phyloP scores from a whole-genome alignment of 2,797 vertebrate species.

The Aldrovandia affinis region DNA sequence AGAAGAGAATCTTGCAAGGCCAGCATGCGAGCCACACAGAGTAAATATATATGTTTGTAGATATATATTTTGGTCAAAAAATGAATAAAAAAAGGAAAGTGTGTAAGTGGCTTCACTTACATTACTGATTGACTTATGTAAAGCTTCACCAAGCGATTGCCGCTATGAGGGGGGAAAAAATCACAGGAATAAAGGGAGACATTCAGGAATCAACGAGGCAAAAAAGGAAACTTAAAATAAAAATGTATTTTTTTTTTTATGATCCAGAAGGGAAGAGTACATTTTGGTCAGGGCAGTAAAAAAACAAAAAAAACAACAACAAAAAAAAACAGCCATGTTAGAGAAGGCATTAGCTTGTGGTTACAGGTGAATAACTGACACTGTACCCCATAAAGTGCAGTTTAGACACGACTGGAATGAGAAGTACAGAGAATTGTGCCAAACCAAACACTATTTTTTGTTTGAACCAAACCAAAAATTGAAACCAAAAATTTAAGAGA shows the following conservation, averaged over 20 bases:
- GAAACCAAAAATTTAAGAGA: not conserved
- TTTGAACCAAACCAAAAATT: too few relatives aligned
- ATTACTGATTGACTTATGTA: conserved; percentile 88
- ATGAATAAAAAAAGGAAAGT: conserved; percentile 38
- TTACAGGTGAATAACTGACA: not conserved
- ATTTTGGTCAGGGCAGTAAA: conserved; percentile 37
- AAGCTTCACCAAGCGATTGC: conserved; percentile 84
- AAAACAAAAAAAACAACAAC: not conserved
- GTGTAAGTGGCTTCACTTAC: conserved; percentile 81
- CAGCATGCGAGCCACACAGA: conserved; percentile 70
- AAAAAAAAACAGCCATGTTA: conserved; percentile 6
- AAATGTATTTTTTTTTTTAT: conserved; percentile 24
- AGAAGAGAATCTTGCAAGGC: conserved; percentile 51
- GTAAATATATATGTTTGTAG: conserved; percentile 27
- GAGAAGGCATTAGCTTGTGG: not conserved
- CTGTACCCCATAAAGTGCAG: not conserved
- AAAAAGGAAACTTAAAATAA: conserved; percentile 56
- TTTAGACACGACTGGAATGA: conserved; percentile 42
- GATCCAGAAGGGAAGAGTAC: conserved; percentile 58
- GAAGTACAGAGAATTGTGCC: conserved; percentile 50
- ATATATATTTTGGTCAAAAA: conserved; percentile 37
- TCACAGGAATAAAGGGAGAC: conserved; percentile 78
- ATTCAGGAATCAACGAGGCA: conserved; percentile 73
- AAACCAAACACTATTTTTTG: not conserved
- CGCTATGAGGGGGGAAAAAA: conserved; percentile 78